Conservation (phyloP, 2,113 vertebrate genomes). For the Trichomycterus rosablanca region DNA sequence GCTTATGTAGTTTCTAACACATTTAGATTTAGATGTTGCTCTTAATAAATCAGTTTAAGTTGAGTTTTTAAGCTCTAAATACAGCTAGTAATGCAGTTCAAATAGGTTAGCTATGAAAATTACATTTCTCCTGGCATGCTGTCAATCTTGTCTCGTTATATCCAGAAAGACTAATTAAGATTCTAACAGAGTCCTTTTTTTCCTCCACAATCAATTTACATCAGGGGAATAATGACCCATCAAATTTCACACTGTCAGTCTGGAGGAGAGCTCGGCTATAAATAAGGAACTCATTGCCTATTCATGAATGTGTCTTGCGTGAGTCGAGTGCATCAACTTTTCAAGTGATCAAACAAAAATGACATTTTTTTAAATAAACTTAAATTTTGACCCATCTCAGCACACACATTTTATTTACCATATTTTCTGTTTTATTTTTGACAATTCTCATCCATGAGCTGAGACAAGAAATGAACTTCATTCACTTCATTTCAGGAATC, state of each 20-base stretch:
- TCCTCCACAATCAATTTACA: constrained; percentile 11
- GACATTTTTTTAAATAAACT: constrained; percentile 5
- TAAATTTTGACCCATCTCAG: background rate
- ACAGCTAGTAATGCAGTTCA: constrained; percentile 16
- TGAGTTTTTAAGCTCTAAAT: background rate
- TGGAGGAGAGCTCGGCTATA: background rate
- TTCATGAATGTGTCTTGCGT: constrained; percentile 34
- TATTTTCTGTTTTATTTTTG: no score
- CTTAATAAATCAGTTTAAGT: background rate
- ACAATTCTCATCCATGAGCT: no score
- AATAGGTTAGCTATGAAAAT: constrained; percentile 17
- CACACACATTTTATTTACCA: no score
- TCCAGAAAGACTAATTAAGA: constrained; percentile 13
- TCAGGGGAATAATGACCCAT: constrained; percentile 1
- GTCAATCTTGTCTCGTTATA: constrained; percentile 3
- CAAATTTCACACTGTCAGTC: constrained; percentile 12
- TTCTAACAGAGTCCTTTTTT: constrained; percentile 7
- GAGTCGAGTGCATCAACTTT: no score
- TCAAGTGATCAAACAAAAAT: constrained; percentile 28
- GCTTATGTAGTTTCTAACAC: no score
- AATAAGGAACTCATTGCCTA: constrained; percentile 31
- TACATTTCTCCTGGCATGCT: constrained; percentile 6
- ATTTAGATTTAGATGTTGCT: no score
- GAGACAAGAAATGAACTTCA: no score
- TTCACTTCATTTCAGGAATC: no score